Evolutionary conservation across 2,888 invertebrate genomes (phyloP).

Genomic region (Drosophila parthenogenetica): DNA sequence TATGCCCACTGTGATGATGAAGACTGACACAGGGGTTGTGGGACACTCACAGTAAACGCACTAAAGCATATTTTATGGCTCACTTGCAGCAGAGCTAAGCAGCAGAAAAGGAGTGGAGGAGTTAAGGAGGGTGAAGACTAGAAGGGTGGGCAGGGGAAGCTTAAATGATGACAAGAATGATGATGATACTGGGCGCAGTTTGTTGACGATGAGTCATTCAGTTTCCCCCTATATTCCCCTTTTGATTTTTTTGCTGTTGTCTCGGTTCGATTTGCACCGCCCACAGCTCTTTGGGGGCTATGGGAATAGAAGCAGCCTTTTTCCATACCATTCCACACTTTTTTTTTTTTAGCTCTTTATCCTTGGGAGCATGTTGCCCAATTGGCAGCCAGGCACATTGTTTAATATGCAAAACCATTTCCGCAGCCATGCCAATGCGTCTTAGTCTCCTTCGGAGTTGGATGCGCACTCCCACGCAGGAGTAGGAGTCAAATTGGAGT

Average conservation of each 20-base stretch:
- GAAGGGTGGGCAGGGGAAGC: not conserved
- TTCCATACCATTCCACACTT: not conserved
- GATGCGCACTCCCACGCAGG: not conserved
- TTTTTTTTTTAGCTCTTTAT: conserved; percentile 11
- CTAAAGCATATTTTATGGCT: conserved; percentile 77
- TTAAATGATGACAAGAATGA: conserved; percentile 44
- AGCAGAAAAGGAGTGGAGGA: not conserved
- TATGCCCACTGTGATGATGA: conserved; percentile 41
- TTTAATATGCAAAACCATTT: conserved; percentile 82
- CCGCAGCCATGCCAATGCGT: conserved; percentile 69
- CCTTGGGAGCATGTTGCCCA: conserved; percentile 68
- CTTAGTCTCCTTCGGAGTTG: conserved; percentile 14
- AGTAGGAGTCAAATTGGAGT: not conserved
- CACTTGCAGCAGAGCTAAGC: conserved; percentile 59
- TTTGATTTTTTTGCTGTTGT: not conserved
- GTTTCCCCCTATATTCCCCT: conserved; percentile 28
- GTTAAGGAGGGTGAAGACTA: not conserved
- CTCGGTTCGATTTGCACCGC: conserved; percentile 45
- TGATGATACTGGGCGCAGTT: conserved; percentile 52
- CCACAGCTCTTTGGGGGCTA: conserved; percentile 42
- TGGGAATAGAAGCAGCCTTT: conserved; percentile 20
- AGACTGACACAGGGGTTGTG: conserved; percentile 24
- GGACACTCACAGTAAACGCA: conserved; percentile 56
- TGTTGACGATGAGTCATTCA: conserved; percentile 58
- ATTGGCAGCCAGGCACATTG: conserved; percentile 77